Base-by-base conservation (phyloP, 2,888 invertebrate species). In the Notodonta ziczac region DNA sequence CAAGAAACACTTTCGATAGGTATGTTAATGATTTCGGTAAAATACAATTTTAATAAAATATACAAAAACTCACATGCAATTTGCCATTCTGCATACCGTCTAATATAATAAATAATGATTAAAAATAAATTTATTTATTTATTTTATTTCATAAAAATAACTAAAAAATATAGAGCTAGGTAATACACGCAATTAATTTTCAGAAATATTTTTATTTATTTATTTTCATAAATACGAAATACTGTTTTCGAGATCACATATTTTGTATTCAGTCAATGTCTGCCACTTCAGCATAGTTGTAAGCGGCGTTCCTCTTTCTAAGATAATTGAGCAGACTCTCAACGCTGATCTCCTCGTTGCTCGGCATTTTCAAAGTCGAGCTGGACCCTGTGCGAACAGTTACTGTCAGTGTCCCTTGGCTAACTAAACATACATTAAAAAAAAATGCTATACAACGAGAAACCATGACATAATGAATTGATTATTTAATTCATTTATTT, bases 291-390 rank as follows among this genome's bases (percentile, higher is more conserved):
- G 75, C 61, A 53, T 69, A 74, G 16, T 69, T 76, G 40, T 84
- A 82, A 0, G 74, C 65, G 0, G 82, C 82, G 54, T 87, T 90
- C n/a, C 76, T 78, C 60, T 79, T 77, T 1, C 86, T 81, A 32
- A 91, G 70, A 60, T 79, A 84, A 13, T 82, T 82, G n/a, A 91
- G 72, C 0, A 92, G 69, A 42, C 77, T 84, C 52, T 90, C 87
- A 9, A 91, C 84, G 56, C 85, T 90, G 13, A 90, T 80, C 44
- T 89, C 86, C 58, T 86, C 85, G 50, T 78, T 81, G 53, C 74
- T 79, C 16, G 82, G 78, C 55, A 81, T 72, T 74, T 78, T 86
- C 57, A 88, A 59, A 1, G 82, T 84, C 0, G 74, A 69, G 50
- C 78, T 80, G 32, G 85, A 86, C 63, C 78, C 89, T 89, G 87